Base-by-base conservation (phyloP, 2,888 invertebrate species). In the Drosophila robusta region DNA sequence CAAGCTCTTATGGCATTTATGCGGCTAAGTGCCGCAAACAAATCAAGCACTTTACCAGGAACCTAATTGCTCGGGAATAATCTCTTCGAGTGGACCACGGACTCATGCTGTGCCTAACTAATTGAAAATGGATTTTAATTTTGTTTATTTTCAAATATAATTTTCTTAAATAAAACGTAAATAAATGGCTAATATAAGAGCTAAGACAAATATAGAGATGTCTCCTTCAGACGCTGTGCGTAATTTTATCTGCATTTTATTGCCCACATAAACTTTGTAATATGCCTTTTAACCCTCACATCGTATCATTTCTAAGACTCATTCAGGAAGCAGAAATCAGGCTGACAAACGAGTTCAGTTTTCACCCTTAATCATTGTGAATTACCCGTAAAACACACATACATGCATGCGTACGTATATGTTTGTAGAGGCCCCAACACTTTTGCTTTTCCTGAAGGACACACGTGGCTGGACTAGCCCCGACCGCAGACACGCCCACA, bases 391-490 rank as follows among this genome's bases (percentile, higher is more conserved):
- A 26, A 5, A 26, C 47, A 47, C 38, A 39, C 18, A 3, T 29
- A 45, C 51, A 49, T 7, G 4, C 18, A 52, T 22, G 9, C 18
- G n/a, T 18, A 38, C 7, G 1, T 8, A 22, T n/a, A n/a, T n/a
- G 39, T 18, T 26, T 41, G 12, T 29, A 5, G 11, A 11, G 42
- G 14, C 8, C 45, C 41, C 66, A 63, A 68, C 70, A 89, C 85
- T 84, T 84, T 89, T 87, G 62, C 81, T 89, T 79, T 74, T 68
- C 75, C 52, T 58, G 64, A 66, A 78, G 84, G 82, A 71, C 81
- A 56, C 63, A 63, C 68, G 71, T 61, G 69, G 47, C 58, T 32
- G 24, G 76, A 60, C 60, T 49, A 55, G 39, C 62, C 65, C 60
- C 38, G 47, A 60, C 73, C 70, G 63, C 74, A 80, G 70, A 79